A percentile compares a stretch with the other conserved stretches of the same genome.
These are phyloP conservation scores for Monochamus alternatus DNA, from an alignment of 2,888 invertebrate genomes.

Conservation along the genomic window DNA sequence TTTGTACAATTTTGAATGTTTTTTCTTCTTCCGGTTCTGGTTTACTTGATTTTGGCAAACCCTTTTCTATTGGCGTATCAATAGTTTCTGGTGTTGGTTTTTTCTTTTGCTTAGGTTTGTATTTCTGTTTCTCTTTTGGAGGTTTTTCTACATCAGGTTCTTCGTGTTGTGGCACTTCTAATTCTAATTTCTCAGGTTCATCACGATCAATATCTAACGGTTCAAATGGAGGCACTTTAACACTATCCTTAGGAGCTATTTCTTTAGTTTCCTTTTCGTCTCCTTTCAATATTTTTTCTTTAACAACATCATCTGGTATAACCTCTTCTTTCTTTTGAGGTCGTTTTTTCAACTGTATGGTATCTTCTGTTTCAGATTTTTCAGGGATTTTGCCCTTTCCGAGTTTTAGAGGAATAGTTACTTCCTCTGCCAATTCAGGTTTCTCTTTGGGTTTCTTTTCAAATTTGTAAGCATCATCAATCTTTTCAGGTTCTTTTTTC, in stretches of 20 bases:
- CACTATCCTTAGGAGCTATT: conserved; percentile 58
- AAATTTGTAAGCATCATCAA: conserved; percentile 67
- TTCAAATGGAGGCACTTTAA: conserved; percentile 68
- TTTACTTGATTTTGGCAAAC: conserved; percentile 62
- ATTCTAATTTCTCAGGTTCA: conserved; percentile 65
- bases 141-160: conserved; percentile 66
- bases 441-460: conserved; percentile 61
- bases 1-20: conserved; percentile 61
- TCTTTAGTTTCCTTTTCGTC: conserved; percentile 57
- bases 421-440: conserved; percentile 57
- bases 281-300: conserved; percentile 60
- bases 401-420: conserved; percentile 72
- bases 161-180: conserved; percentile 66
- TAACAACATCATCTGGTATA: conserved; percentile 55
- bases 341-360: conserved; percentile 73
- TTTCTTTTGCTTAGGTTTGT: conserved; percentile 65
- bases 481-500: conserved; percentile 67
- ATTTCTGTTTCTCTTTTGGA: conserved; percentile 64
- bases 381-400: conserved; percentile 72
- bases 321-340: conserved; percentile 68
- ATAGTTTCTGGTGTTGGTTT: conserved; percentile 60
- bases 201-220: conserved; percentile 68
- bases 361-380: conserved; percentile 67
- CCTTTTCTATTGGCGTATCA: conserved; percentile 55
- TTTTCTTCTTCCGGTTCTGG: conserved; percentile 60